Evolutionary conservation across 2,888 invertebrate genomes (phyloP).

Genomic region (Aspidapion aeneum): DNA sequence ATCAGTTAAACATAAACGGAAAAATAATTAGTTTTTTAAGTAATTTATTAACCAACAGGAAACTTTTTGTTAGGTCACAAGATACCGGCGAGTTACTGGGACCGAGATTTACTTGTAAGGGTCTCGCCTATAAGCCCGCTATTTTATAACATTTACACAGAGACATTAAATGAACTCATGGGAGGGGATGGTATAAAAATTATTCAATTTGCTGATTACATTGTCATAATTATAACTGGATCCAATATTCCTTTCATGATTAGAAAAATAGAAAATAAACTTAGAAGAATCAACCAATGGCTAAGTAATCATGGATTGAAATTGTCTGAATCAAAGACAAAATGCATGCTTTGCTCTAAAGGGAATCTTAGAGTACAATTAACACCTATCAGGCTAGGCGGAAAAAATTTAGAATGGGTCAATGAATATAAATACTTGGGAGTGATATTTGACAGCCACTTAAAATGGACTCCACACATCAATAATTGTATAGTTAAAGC

Average conservation of each 20-base stretch:
- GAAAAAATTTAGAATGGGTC: neutral
- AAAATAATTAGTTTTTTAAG: constrained; percentile 1
- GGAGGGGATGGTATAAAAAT: neutral
- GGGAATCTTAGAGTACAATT: too few relatives aligned
- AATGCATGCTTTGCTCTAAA: neutral
- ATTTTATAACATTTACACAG: neutral
- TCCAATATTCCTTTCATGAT: neutral
- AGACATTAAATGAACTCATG: neutral
- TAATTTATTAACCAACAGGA: neutral
- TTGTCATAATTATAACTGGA: neutral
- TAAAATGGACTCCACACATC: neutral
- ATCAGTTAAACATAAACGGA: neutral
- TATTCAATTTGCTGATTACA: neutral
- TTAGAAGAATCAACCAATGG: neutral
- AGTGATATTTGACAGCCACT: neutral
- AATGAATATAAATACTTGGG: neutral
- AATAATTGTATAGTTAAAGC: neutral
- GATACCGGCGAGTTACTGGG: neutral
- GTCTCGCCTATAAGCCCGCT: neutral
- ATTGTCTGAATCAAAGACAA: neutral
- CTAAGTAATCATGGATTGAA: neutral
- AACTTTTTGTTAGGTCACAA: neutral
- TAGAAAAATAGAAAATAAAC: neutral
- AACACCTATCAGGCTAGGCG: neutral
- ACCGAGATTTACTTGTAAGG: neutral